Evolutionary conservation across 2,113 vertebrate species (phyloP), one percentile per base, ranked within the genome.

Genomic region (Grus americana): DNA sequence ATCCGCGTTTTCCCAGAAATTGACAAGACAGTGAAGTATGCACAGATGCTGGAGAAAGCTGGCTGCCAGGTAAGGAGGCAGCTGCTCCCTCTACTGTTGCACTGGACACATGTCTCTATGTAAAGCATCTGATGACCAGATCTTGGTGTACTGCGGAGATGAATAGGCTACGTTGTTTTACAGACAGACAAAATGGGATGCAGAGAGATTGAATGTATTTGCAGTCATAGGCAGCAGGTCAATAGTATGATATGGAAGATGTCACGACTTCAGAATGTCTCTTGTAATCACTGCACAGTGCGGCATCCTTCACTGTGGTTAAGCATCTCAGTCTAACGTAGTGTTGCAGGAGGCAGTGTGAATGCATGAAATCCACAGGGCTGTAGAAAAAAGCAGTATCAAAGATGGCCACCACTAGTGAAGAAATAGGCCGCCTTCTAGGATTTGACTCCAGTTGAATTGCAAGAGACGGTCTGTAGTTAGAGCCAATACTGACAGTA

Each of bases 1-100:
- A 99, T 99, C 97, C 98, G 99, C 3, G 98, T 99, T 90, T 99
- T 99, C 95, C 98, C 98, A 27, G 99, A 99, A 96, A 93, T 99
- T 34, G 99, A 99, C 78, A 99, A 98, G 98, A 99, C 99, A 0
- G 98, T 99, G 92, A 93, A 97, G 81, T 99, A 99, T 23, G 99
- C 99, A 59, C 99, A 99, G 98, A 99, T 99, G 99, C 98, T 99
- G 98, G 99, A 99, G 97, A 98, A 98, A 71, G 99, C 99, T 21
- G 99, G 99, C 90, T 99, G 99, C 97, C 99, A 99, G 99, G 99
- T 99, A 97, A 98, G 98, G 67, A 80, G 75, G 88, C 86, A 86
- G 88, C 84, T 96, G 81, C 79, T 92, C 65, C 62, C 54, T 81
- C 15, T 80, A 14, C 71, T 50, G 7, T 40, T 80, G 76, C 54